A percentile compares a stretch with the other conserved stretches of the same genome.
Evolutionary conservation across 1,140 invertebrate genomes (phyloP).

Genomic region (Orchestia grillus): DNA sequence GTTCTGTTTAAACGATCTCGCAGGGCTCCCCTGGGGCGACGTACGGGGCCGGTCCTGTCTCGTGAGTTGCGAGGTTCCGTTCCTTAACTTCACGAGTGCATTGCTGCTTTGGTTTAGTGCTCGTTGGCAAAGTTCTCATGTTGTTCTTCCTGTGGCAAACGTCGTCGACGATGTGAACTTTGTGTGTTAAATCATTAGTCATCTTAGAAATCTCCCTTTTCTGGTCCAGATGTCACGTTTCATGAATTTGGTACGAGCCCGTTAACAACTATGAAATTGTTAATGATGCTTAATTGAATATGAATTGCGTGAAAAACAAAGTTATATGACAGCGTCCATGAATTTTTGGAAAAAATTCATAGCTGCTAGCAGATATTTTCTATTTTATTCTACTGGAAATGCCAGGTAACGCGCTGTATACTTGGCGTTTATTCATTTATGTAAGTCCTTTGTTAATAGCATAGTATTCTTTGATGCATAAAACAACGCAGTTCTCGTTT

Average conservation of each 20-base stretch:
- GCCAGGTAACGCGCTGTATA: too few relatives aligned
- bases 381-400: too few relatives aligned
- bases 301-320: too few relatives aligned
- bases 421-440: too few relatives aligned
- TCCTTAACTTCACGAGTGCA: not conserved
- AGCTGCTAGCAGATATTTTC: too few relatives aligned
- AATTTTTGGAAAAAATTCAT: too few relatives aligned
- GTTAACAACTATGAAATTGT: not conserved
- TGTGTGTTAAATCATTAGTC: not conserved
- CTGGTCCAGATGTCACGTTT: not conserved
- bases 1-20: slow-evolving; percentile 7
- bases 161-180: not conserved
- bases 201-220: not conserved
- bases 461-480: too few relatives aligned
- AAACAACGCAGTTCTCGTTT: too few relatives aligned
- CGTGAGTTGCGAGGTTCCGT: not conserved
- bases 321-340: too few relatives aligned
- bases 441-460: too few relatives aligned
- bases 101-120: not conserved
- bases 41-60: not conserved
- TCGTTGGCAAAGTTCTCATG: not conserved
- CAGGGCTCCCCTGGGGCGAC: not conserved
- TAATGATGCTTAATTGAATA: too few relatives aligned
- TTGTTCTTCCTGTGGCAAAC: not conserved
- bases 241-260: not conserved